Conservation (phyloP, 2,888 invertebrate species). For the Holacanthella duospinosa region DNA sequence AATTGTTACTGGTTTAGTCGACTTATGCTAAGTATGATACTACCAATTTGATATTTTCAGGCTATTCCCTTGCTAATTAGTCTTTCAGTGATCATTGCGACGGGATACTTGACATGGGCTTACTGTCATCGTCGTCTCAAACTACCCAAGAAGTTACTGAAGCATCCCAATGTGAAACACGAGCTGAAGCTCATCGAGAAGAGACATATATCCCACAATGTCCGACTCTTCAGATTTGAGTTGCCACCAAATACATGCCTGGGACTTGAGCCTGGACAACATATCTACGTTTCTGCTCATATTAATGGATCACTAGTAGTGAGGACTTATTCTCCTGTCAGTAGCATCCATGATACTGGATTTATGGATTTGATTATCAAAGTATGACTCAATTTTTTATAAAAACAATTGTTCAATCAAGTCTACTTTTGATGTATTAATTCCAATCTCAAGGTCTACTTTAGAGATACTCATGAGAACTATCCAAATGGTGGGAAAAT, state of each 20-base stretch:
- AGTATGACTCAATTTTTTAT: conserved; percentile 44
- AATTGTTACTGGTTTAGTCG: too few species aligned
- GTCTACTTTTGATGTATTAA: neutral
- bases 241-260: conserved; percentile 73
- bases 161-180: neutral
- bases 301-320: conserved; percentile 80
- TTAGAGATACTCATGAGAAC: conserved; percentile 86
- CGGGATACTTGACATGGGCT: neutral
- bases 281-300: conserved; percentile 80
- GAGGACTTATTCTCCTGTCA: conserved; percentile 92
- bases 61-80: too few species aligned
- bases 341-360: conserved; percentile 86
- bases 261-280: conserved; percentile 83
- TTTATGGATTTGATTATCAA: conserved; percentile 84
- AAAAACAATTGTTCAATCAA: neutral
- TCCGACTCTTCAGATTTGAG: conserved; percentile 61
- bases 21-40: too few species aligned
- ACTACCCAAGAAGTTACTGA: neutral
- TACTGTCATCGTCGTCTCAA: neutral
- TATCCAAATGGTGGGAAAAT: conserved; percentile 97
- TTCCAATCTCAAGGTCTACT: conserved; percentile 65
- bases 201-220: neutral
- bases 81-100: neutral
- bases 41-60: too few species aligned
- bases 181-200: neutral